These are phyloP conservation scores for Idris sp. DNA, from an alignment of 1,140 invertebrate genomes.

Conservation along the genomic window DNA sequence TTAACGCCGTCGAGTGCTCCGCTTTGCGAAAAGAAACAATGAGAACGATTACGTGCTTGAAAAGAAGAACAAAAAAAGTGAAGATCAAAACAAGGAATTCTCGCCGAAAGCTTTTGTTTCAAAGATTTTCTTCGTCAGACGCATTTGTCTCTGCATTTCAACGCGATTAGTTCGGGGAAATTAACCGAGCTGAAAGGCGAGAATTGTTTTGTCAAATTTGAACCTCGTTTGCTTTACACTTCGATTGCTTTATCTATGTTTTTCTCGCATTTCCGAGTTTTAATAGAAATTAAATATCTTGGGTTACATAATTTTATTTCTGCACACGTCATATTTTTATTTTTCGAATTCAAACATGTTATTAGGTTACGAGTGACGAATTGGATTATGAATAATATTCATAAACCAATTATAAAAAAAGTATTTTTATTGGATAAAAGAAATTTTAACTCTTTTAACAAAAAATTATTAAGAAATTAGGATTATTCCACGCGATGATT, in stretches of 20 bases:
- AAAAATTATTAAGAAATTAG: slow-evolving; percentile 35
- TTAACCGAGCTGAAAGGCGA: slow-evolving; percentile 26
- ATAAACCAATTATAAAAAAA: too few species aligned
- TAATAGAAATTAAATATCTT: not conserved
- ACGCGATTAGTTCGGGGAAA: slow-evolving; percentile 39
- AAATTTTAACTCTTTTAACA: slow-evolving; percentile 5
- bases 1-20: slow-evolving; percentile 68
- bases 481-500: slow-evolving; percentile 39
- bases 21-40: slow-evolving; percentile 63
- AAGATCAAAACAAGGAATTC: slow-evolving; percentile 36
- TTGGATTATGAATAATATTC: too few species aligned
- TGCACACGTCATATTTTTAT: too few species aligned
- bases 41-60: slow-evolving; percentile 60
- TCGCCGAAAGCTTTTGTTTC: slow-evolving; percentile 37
- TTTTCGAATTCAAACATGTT: too few species aligned
- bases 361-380: too few species aligned
- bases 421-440: too few species aligned
- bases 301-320: not conserved
- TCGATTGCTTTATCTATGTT: slow-evolving; percentile 20
- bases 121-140: slow-evolving; percentile 30
- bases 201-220: slow-evolving; percentile 25
- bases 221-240: slow-evolving; percentile 3
- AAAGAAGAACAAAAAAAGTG: slow-evolving; percentile 37
- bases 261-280: slow-evolving; percentile 5
- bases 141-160: slow-evolving; percentile 24